Evolutionary conservation across 2,113 vertebrate genomes (phyloP), one percentile per base, ranked within the genome.

Genomic region (Channa argus): DNA sequence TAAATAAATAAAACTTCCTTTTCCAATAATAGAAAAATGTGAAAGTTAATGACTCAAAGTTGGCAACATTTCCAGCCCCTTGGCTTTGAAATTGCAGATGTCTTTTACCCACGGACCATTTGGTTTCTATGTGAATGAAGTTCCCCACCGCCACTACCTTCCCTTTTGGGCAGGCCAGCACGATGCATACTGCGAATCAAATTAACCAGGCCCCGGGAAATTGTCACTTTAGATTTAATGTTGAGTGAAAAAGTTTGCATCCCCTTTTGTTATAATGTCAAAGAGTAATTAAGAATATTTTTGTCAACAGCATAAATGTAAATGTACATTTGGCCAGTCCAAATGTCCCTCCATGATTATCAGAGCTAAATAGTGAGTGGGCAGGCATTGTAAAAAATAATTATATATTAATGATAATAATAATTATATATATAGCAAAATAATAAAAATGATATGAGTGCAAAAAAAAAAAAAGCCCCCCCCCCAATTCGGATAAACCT

Each of bases 181-280:
- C 6, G 66, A 58, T 67, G 76, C 83, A 80, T 59, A 77, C 60
- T 44, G 73, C 63, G 80, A 89, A 86, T 86, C 45, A 58, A 86
- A 89, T 89, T 74, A 83, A 82, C 43, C 71, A 44, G 61, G 56
- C 66, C 72, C 63, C 47, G 63, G 63, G 72, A 86, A 79, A 85
- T 65, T 75, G 74, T 73, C 72, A 80, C 74, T 69, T 69, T 78
- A 78, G 80, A 65, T 84, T 78, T 82, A 79, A 80, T 66, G 80
- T 62, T 84, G 90, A 90, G 66, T 24, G 24, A 24, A 24, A 24
- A 24, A 24, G 24, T 24, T 24, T 24, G 24, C 24, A 24, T 24
- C 24, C 24, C 24, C 24, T 24, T 24, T 24, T 24, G 24, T 24
- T 24, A 24, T 24, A 24, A 24, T 24, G 24, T 24, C 24, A 24